Percentiles rank a stretch among this genome's conserved stretches.
These are phyloP conservation scores for Oscheius sp. DNA, from an alignment of 2,888 invertebrate species.

Conservation along the genomic window DNA sequence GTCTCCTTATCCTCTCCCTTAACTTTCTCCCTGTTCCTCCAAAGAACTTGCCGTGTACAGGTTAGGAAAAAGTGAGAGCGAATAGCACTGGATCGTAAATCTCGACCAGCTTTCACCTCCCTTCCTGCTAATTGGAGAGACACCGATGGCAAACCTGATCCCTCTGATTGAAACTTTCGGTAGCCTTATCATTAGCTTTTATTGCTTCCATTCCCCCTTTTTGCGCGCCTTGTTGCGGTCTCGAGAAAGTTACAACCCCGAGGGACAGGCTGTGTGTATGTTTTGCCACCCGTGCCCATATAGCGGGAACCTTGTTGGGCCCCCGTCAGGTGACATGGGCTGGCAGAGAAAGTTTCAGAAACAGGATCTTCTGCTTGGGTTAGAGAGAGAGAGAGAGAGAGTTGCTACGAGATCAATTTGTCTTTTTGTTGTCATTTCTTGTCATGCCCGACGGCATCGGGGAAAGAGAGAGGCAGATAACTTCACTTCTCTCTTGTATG, in stretches of 20 bases:
- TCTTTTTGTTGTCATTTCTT: conserved; percentile 7
- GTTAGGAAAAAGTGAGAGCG: neutral
- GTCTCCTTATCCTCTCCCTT: neutral
- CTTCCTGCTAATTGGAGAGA: conserved; percentile 1
- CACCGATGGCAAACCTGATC: neutral
- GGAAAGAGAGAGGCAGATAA: neutral
- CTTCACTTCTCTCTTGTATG: neutral
- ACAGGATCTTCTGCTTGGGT: conserved; percentile 19
- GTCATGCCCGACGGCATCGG: neutral
- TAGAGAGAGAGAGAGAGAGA: neutral
- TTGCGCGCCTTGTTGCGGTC: neutral
- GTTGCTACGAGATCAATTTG: conserved; percentile 16
- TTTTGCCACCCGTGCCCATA: conserved; percentile 6
- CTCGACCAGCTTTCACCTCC: conserved; percentile 5
- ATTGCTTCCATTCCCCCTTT: neutral
- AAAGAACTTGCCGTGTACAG: neutral
- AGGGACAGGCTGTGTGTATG: neutral
- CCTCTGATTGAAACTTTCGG: neutral
- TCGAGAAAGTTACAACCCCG: conserved; percentile 26
- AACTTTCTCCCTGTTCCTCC: neutral
- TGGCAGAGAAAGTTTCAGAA: conserved; percentile 21
- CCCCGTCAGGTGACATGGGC: conserved; percentile 11
- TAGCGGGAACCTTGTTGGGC: neutral
- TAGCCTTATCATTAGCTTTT: conserved; percentile 23
- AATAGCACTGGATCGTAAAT: conserved; percentile 21